Evolutionary conservation across 2,888 invertebrate genomes (phyloP).

Genomic region (Cepaea hortensis): DNA sequence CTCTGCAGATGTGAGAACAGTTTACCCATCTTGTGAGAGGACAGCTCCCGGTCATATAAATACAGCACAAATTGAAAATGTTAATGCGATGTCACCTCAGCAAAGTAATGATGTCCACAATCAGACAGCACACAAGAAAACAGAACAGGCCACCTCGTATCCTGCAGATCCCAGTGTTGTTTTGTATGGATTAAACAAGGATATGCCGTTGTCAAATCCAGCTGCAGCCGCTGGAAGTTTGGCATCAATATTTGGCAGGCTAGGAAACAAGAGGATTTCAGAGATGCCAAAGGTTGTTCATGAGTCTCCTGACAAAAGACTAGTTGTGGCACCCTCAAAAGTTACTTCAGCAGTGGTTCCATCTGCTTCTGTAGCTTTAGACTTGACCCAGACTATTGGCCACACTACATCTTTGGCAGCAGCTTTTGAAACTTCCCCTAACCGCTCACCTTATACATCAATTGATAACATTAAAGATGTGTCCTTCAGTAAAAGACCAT

Average conservation of each 20-base stretch:
- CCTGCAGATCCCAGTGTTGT: neutral
- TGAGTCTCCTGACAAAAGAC: slow-evolving; percentile 31
- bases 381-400: too few relatives aligned
- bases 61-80: neutral
- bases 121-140: neutral
- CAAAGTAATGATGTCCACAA: neutral
- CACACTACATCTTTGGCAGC: neutral
- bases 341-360: neutral
- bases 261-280: neutral
- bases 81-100: neutral
- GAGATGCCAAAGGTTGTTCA: neutral
- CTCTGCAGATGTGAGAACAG: neutral
- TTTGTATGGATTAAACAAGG: neutral
- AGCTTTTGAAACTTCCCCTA: neutral
- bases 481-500: neutral
- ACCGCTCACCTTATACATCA: neutral
- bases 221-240: too few relatives aligned
- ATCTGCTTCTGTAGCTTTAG: neutral
- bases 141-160: neutral
- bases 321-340: slow-evolving; percentile 1
- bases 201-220: neutral
- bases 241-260: neutral
- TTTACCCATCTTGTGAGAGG: neutral
- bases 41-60: neutral
- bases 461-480: neutral